Evolutionary conservation across 1,140 invertebrate species (phyloP).

Genomic region (Brachionus rotundiformis): DNA sequence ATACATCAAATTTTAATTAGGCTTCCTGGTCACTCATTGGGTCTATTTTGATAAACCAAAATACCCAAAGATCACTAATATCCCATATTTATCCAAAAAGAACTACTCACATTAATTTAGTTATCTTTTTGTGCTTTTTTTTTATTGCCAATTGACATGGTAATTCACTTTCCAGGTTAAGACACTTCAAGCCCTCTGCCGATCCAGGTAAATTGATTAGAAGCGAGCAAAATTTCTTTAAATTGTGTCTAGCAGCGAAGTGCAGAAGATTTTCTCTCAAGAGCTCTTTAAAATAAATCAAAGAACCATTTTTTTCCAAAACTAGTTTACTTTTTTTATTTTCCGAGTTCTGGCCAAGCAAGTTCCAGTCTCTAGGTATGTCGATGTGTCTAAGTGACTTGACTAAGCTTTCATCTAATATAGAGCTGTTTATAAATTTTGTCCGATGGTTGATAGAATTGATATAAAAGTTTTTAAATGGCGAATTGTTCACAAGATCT

Average conservation of each 20-base stretch:
- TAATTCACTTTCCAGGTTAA: background rate
- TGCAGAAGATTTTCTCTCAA: constrained; percentile 46
- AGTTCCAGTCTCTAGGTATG: background rate
- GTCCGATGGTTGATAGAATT: background rate
- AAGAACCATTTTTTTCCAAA: background rate
- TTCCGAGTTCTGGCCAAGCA: background rate
- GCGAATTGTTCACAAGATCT: background rate
- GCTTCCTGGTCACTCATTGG: background rate
- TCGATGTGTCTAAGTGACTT: background rate
- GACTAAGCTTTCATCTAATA: background rate
- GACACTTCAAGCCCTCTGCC: background rate
- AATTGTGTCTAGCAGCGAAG: constrained; percentile 11
- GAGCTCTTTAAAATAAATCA: constrained; percentile 14
- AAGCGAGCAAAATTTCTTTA: constrained; percentile 22
- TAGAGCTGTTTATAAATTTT: background rate
- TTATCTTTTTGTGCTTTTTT: constrained; percentile 18
- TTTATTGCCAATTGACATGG: constrained; percentile 20
- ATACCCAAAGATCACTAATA: background rate
- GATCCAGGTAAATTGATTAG: constrained; percentile 24
- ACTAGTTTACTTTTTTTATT: background rate
- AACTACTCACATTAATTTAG: constrained; percentile 28
- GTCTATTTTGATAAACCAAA: background rate
- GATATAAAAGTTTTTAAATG: background rate
- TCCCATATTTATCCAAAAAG: background rate
- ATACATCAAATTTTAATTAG: constrained; percentile 4